Evolutionary conservation across 2,888 invertebrate genomes (phyloP).

Genomic region (Melangyna quadrimaculata): DNA sequence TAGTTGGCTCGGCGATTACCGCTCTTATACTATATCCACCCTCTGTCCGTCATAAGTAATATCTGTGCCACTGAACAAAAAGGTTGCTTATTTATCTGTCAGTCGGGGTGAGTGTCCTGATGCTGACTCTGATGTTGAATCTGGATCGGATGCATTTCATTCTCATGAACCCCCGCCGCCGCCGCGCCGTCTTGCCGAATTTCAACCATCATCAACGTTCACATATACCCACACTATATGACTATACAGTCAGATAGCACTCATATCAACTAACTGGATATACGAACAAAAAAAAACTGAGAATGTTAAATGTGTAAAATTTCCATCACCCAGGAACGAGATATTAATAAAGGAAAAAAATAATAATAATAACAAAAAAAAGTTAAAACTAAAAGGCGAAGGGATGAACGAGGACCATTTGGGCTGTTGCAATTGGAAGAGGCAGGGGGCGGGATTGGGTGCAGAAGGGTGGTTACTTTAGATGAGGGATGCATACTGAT

Average conservation of each 20-base stretch:
- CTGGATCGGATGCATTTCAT: constrained; percentile 50
- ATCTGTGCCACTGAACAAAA: constrained; percentile 62
- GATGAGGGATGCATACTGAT: constrained; percentile 65
- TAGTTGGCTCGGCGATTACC: background rate
- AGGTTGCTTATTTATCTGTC: constrained; percentile 55
- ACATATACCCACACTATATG: background rate
- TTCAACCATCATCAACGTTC: constrained; percentile 54
- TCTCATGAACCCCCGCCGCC: background rate
- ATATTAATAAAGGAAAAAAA: constrained; percentile 18
- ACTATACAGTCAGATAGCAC: constrained; percentile 40
- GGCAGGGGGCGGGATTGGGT: background rate
- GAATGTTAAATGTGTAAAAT: constrained; percentile 62
- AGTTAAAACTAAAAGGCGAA: constrained; percentile 25
- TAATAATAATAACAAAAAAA: constrained; percentile 27
- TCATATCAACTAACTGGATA: constrained; percentile 48
- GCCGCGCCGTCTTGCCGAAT: constrained; percentile 32
- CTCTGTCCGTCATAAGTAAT: constrained; percentile 55
- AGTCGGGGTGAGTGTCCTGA: constrained; percentile 47
- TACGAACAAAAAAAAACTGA: background rate
- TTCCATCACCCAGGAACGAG: constrained; percentile 48
- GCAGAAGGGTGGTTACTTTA: constrained; percentile 14
- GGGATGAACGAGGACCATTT: background rate
- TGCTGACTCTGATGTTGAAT: constrained; percentile 44
- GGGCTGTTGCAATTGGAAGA: background rate
- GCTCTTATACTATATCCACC: background rate